Percentiles rank a stretch among this genome's conserved stretches.
phyloP scores from a whole-genome alignment of 1,140 invertebrate genomes.

The Radopholus similis region DNA sequence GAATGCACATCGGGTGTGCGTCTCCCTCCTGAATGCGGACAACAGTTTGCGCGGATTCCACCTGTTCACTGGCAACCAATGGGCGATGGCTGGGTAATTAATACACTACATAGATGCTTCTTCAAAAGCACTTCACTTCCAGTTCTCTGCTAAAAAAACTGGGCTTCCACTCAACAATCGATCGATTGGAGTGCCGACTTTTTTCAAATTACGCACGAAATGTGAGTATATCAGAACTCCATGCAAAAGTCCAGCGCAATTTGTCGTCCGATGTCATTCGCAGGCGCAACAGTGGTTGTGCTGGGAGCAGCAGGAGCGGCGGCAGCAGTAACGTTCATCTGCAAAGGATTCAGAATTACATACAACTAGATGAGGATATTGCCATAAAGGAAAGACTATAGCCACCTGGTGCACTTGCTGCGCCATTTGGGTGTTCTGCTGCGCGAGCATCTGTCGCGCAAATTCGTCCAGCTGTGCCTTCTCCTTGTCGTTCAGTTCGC shows the following conservation, averaged over 20 bases:
- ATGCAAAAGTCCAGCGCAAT: conserved; percentile 34
- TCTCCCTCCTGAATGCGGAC: not conserved
- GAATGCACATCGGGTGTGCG: not conserved
- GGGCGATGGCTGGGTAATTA: not conserved
- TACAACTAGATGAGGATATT: not conserved
- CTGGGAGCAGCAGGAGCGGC: not conserved
- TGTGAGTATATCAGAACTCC: conserved; percentile 19
- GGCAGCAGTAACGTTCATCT: not conserved
- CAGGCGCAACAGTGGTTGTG: conserved; percentile 19
- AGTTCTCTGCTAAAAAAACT: conserved; percentile 6
- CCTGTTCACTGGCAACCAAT: conserved; percentile 5
- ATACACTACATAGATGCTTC: not conserved
- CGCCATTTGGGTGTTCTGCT: conserved; percentile 12
- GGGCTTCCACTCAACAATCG: not conserved
- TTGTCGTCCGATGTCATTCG: conserved; percentile 26
- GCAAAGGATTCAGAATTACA: not conserved
- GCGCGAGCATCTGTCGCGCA: conserved; percentile 25
- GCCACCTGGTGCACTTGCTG: not conserved
- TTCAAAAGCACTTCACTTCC: not conserved
- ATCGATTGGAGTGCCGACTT: conserved; percentile 1
- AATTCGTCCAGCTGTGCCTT: conserved; percentile 27
- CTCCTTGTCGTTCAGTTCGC: conserved; percentile 27
- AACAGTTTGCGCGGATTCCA: not conserved
- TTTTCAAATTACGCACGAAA: not conserved
- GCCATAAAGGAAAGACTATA: not conserved